phyloP scores from a whole-genome alignment of 1,140 invertebrate genomes.

The Papilio helenus region DNA sequence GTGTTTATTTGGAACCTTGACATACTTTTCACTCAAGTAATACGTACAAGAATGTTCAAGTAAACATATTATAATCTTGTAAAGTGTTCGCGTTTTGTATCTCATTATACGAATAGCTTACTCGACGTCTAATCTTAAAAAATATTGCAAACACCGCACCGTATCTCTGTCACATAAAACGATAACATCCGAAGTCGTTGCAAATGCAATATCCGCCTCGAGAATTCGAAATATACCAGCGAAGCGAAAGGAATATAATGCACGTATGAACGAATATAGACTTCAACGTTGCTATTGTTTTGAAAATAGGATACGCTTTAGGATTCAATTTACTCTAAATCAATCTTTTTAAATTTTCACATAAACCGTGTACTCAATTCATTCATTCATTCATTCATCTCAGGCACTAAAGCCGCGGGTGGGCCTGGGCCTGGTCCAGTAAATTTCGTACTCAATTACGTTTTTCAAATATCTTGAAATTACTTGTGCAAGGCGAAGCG shows the following conservation, averaged over 20 bases:
- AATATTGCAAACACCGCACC: slow-evolving; percentile 2
- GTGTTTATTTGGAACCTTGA: too few relatives aligned
- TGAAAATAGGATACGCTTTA: not conserved
- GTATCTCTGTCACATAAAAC: slow-evolving; percentile 19
- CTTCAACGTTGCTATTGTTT: slow-evolving; percentile 10
- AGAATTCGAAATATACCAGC: not conserved
- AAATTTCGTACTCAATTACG: not conserved
- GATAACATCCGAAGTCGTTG: slow-evolving; percentile 24
- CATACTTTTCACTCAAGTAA: too few relatives aligned
- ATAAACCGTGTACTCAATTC: not conserved
- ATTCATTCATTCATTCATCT: too few relatives aligned
- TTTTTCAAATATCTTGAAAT: not conserved
- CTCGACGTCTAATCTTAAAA: not conserved
- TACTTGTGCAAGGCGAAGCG: too few relatives aligned
- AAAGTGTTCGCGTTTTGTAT: not conserved
- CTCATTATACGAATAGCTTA: not conserved
- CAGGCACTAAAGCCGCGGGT: too few relatives aligned
- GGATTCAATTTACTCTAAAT: not conserved
- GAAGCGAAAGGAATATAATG: slow-evolving; percentile 3
- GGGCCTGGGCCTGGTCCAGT: too few relatives aligned
- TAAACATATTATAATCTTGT: not conserved
- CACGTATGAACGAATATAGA: slow-evolving; percentile 18
- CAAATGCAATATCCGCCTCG: slow-evolving; percentile 15
- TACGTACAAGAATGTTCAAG: not conserved
- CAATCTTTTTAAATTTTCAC: not conserved